Percentiles rank a stretch among this genome's conserved stretches.
These are phyloP conservation scores for Coecobrya sp. DNA, from an alignment of 2,888 invertebrate genomes.

Conservation along the genomic window DNA sequence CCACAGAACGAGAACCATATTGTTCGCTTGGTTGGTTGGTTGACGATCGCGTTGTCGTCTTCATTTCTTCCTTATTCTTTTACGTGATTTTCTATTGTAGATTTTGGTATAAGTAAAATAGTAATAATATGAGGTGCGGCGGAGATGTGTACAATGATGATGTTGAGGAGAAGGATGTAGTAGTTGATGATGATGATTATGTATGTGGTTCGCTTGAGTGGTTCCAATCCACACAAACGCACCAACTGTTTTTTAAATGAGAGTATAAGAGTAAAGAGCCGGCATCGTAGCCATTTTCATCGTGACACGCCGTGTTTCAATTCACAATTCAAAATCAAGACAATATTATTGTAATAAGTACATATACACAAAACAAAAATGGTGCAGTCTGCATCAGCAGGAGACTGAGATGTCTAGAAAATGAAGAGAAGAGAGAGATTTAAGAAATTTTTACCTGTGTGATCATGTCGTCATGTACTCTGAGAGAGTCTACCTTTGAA, in stretches of 20 bases:
- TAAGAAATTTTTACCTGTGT: not conserved
- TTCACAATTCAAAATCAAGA: not conserved
- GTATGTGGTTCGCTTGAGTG: conserved; percentile 78
- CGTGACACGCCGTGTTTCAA: not conserved
- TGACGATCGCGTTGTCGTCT: conserved; percentile 7
- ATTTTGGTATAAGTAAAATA: not conserved
- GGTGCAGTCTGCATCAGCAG: conserved; percentile 2
- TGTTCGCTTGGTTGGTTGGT: conserved; percentile 42
- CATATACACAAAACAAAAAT: not conserved
- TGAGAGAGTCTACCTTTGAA: not conserved
- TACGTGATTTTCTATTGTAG: not conserved
- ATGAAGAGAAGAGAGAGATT: not conserved
- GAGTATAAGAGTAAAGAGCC: conserved; percentile 51
- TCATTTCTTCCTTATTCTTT: conserved; percentile 2
- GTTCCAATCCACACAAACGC: conserved; percentile 63
- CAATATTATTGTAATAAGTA: conserved; percentile 1
- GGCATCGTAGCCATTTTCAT: conserved; percentile 32
- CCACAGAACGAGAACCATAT: not conserved
- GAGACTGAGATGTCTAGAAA: not conserved
- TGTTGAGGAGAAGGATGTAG: conserved; percentile 49
- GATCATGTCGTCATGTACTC: not conserved
- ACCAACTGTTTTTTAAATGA: not conserved
- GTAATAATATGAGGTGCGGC: not conserved
- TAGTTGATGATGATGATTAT: conserved; percentile 52
- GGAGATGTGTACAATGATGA: not conserved